phyloP scores from a whole-genome alignment of 2,113 vertebrate species.

The Helogale parvula region DNA sequence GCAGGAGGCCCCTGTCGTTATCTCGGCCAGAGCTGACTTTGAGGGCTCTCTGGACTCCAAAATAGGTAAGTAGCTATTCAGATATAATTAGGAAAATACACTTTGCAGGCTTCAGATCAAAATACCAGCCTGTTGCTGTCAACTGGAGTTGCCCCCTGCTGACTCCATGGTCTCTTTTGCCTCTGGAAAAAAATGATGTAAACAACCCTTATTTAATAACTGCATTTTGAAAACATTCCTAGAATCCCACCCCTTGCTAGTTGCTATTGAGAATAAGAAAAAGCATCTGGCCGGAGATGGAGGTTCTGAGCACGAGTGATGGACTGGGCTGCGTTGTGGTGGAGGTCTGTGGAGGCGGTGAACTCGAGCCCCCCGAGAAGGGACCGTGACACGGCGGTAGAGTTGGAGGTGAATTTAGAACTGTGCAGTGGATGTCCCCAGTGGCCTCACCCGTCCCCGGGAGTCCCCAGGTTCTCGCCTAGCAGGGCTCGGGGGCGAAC shows the following conservation, averaged over 20 bases:
- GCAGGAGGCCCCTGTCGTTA: constrained; percentile 93
- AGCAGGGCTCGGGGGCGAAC: background rate
- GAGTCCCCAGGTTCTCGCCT: background rate
- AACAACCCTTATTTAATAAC: background rate
- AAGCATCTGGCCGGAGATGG: background rate
- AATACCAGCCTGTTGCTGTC: background rate
- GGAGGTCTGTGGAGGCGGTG: background rate
- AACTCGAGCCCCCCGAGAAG: background rate
- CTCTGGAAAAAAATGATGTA: background rate
- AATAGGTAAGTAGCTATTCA: constrained; percentile 88
- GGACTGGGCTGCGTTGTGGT: background rate
- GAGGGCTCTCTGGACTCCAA: constrained; percentile 91
- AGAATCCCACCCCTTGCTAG: background rate
- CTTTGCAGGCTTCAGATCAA: background rate
- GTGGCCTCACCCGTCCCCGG: background rate
- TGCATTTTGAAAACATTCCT: background rate
- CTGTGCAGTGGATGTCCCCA: background rate
- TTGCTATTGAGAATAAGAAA: background rate
- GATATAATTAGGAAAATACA: background rate
- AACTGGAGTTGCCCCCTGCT: background rate
- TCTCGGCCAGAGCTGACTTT: constrained; percentile 88
- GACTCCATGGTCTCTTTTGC: background rate
- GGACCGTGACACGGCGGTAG: background rate
- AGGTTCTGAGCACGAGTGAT: background rate
- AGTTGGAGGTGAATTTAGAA: background rate